Evolutionary conservation across 2,797 vertebrate species (phyloP).

Genomic region (Coilia nasus): DNA sequence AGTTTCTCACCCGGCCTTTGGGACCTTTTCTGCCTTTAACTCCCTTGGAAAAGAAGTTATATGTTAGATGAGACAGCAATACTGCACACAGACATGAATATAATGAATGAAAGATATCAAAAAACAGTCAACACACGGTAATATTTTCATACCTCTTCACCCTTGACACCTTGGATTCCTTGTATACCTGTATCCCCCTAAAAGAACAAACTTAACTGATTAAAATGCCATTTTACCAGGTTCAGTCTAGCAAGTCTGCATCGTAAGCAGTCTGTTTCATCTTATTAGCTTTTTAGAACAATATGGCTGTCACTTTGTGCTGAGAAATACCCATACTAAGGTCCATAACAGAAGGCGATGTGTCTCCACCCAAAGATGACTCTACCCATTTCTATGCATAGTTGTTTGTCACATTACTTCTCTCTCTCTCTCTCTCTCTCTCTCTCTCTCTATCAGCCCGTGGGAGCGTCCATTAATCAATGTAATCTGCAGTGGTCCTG

Average conservation of each 20-base stretch:
- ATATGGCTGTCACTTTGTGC: background rate
- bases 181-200: slow-evolving; percentile 74
- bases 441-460: background rate
- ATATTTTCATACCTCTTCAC: slow-evolving; percentile 64
- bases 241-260: background rate
- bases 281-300: background rate
- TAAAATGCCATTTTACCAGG: slow-evolving; percentile 7
- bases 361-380: background rate
- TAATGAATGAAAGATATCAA: slow-evolving; percentile 25
- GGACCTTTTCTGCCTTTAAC: slow-evolving; percentile 70
- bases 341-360: background rate
- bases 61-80: background rate
- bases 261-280: background rate
- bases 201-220: slow-evolving; percentile 39
- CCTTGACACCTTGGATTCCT: slow-evolving; percentile 72
- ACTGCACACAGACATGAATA: slow-evolving; percentile 20
- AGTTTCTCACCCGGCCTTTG: slow-evolving; percentile 72
- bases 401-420: background rate
- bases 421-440: background rate
- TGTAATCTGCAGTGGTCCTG: background rate
- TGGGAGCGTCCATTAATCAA: slow-evolving; percentile 5
- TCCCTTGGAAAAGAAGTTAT: slow-evolving; percentile 62
- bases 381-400: background rate
- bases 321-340: background rate
- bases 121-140: background rate